Base-by-base conservation (phyloP, 2,888 invertebrate species). In the Sipha maydis region DNA sequence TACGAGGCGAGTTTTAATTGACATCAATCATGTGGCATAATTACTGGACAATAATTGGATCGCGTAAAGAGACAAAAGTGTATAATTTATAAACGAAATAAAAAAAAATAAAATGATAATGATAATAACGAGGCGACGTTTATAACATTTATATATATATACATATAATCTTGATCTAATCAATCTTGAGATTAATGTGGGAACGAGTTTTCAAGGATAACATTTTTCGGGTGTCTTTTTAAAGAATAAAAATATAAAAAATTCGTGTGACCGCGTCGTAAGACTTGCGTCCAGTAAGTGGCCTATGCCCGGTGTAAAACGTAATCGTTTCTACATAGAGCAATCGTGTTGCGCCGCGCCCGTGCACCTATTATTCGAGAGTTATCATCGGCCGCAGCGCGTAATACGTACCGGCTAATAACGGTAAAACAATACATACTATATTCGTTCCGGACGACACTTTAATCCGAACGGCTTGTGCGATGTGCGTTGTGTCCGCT, bases 121-220 rank as follows among this genome's bases (percentile, higher is more conserved):
- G 61, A 61, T 61, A 21, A 41, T 67, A 38, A 80, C n/a, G 61
- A 80, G 80, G 34, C 38, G 4, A n/a, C 67, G 80, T 80, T 80
- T 61, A 80, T 48, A 21, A 48, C 14, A 48, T 14, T 34, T 11
- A 25, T 21, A 3, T 21, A 41, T 41, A 7, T 41, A 5, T 41
- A 41, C 21, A 48, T 34, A 34, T 34, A 34, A 34, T 71, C 69
- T 71, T 69, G 28, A 82, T 82, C 69, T 82, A 48, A 82, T 82
- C 69, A 69, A 67, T 80, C 80, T 67, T 41, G 67, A 80, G 41
- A 80, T 69, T 67, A 80, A 38, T 80, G 80, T 82, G 82, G 82
- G 69, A 82, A 82, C 82, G 48, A 25, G 41, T 69, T 69, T 71
- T 48, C 11, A 25, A 34, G 34, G 25, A 79, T 56, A 79, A 17